Evolutionary conservation across 2,888 invertebrate species (phyloP).

Genomic region (Pammene aurita): DNA sequence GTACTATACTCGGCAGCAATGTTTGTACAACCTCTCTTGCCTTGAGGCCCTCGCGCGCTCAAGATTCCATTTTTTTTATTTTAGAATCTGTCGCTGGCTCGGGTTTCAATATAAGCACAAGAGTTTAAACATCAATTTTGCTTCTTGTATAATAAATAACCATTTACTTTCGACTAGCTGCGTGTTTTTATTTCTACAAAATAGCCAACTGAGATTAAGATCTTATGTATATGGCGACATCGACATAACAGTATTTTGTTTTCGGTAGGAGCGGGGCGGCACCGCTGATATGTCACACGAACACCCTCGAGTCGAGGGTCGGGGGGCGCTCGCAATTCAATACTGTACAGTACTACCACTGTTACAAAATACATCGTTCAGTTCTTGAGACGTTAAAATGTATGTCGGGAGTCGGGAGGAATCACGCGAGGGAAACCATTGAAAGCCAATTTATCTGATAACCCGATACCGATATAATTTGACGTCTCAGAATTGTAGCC

Average conservation of each 20-base stretch:
- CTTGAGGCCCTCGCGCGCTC: no score
- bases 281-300: conserved; percentile 3
- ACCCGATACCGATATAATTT: background rate
- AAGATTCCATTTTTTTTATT: no score
- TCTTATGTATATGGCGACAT: background rate
- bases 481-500: no score
- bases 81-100: no score
- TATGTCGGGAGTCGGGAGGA: background rate
- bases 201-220: background rate
- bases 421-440: background rate
- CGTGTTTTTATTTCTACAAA: background rate
- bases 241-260: background rate
- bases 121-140: no score
- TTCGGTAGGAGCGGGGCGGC: background rate
- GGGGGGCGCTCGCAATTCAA: background rate
- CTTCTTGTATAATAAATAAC: no score
- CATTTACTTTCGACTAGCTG: no score
- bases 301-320: background rate
- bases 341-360: background rate
- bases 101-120: no score
- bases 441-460: no score
- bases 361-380: background rate
- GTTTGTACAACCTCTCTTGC: no score
- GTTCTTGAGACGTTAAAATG: background rate
- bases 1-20: no score